Conservation (phyloP, 2,888 invertebrate genomes). For the Bombylius major region DNA sequence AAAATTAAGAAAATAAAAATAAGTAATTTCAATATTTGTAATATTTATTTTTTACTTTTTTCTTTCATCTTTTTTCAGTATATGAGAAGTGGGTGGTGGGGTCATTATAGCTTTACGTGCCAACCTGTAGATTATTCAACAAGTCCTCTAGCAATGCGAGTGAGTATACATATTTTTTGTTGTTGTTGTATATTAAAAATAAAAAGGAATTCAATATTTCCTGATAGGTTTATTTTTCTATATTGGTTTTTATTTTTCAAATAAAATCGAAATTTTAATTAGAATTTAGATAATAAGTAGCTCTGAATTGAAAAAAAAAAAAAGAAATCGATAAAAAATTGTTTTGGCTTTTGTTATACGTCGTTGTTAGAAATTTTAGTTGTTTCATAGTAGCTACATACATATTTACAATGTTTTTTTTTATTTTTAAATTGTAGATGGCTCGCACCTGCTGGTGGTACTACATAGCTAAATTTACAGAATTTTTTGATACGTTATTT, state of each 20-base stretch:
- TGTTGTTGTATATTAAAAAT: no score
- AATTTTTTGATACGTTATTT: conserved; percentile 93
- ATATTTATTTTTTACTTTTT: background rate
- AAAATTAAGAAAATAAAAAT: no score
- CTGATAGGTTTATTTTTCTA: no score
- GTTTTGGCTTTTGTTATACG: no score
- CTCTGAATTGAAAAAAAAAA: background rate
- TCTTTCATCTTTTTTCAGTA: conserved; percentile 37
- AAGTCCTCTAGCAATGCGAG: conserved; percentile 56
- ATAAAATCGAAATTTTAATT: no score
- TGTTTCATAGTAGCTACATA: no score
- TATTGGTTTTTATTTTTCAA: no score
- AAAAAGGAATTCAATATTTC: no score
- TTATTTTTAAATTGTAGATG: conserved; percentile 48
- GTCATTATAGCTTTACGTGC: conserved; percentile 66
- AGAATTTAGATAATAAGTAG: no score
- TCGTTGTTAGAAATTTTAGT: no score
- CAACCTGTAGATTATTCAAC: conserved; percentile 79
- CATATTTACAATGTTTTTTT: background rate
- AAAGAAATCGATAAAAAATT: background rate
- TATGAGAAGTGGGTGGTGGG: conserved; percentile 61
- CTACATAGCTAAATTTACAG: conserved; percentile 93
- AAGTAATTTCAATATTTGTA: background rate
- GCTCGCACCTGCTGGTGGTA: conserved; percentile 92
- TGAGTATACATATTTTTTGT: conserved; percentile 29